Evolutionary conservation across 2,888 invertebrate genomes (phyloP), one percentile per base, ranked within the genome.

Genomic region (Hirudinaria manillensis): DNA sequence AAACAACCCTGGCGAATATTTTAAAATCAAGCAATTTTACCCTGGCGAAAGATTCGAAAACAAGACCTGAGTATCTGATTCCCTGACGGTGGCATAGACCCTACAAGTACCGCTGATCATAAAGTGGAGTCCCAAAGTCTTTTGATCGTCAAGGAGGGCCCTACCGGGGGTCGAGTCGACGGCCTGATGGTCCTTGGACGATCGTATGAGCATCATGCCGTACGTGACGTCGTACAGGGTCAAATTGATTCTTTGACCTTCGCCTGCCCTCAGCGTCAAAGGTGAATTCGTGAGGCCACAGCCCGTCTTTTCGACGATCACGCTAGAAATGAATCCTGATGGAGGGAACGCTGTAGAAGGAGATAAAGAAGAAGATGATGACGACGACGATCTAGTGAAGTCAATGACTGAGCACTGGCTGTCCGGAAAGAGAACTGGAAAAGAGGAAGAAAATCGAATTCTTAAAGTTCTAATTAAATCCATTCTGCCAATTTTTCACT

Each of bases 261-360:
- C 16, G n/a, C 67, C 67, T 3, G 61, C 76, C 67, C 72, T 61
- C 71, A 76, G 53, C 38, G 66, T 51, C 76, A 70, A 66, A 61
- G 76, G 76, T n/a, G 29, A 24, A 45, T 53, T 61, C 24, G 72
- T 36, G 51, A 66, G 71, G 38, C 76, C 76, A 32, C 76, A 76
- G 65, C 72, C 76, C 34, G 74, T 36, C 65, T 36, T n/a, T 38
- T 74, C 66, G 29, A 70, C 70, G 38, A 72, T 65, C 38, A 56
- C 61, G 36, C 66, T 76, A 27, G 76, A 71, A 34, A 76, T 53
- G 76, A 76, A 76, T 51, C 76, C 76, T 19, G 45, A 34, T 16
- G 21, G 45, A 16, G 27, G 71, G 21, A 53, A 45, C 55, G 72
- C 53, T 32, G 65, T 45, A 29, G 21, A 21, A n/a, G n/a, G 10